Evolutionary conservation across 2,113 vertebrate species (phyloP).

Genomic region (Nesoenas mayeri): DNA sequence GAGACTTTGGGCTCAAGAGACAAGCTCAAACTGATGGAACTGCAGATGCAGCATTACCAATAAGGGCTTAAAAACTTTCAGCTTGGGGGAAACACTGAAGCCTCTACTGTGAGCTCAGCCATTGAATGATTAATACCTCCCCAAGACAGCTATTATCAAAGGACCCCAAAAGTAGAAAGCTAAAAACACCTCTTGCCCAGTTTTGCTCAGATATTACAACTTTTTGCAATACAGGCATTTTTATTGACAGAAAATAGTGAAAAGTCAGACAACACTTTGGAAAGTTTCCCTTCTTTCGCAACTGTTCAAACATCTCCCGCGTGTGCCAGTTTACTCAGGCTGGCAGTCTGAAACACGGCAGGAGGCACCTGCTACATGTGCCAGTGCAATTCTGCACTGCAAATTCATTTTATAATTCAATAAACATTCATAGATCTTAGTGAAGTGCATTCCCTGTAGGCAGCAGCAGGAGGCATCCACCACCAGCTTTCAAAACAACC

Average conservation of each 20-base stretch:
- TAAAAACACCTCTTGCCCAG: rapidly evolving
- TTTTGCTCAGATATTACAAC: neutral
- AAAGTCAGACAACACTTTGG: neutral
- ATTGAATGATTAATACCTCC: neutral
- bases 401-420: neutral
- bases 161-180: neutral
- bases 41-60: neutral
- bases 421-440: neutral
- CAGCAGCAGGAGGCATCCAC: neutral
- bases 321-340: neutral
- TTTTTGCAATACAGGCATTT: neutral
- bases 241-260: neutral
- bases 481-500: neutral
- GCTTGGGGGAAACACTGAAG: neutral
- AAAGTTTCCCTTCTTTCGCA: neutral
- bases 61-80: neutral
- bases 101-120: neutral
- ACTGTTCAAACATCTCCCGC: neutral
- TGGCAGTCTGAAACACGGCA: neutral
- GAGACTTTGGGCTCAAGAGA: neutral
- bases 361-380: neutral
- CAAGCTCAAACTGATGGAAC: neutral
- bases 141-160: neutral
- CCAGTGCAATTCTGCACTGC: neutral
- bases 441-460: neutral